A percentile compares a stretch with the other conserved stretches of the same genome.
Evolutionary conservation across 2,888 invertebrate species (phyloP).

Genomic region (Drosophila melanosoma): DNA sequence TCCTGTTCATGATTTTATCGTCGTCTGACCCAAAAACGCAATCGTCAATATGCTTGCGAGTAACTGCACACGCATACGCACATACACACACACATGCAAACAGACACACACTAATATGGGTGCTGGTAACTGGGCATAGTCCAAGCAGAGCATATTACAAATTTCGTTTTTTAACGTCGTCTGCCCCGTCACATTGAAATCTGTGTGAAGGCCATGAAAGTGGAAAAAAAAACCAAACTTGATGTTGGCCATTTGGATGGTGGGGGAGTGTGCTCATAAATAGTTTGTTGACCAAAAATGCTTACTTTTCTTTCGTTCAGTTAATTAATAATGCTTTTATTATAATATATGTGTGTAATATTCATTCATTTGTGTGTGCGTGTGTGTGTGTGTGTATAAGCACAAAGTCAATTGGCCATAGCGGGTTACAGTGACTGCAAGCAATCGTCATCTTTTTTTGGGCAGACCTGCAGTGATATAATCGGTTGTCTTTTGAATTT

Average conservation of each 20-base stretch:
- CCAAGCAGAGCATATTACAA: constrained; percentile 70
- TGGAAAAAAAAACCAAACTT: constrained; percentile 59
- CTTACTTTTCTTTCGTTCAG: constrained; percentile 26
- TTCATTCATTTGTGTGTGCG: background rate
- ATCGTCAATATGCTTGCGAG: constrained; percentile 33
- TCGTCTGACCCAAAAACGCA: constrained; percentile 50
- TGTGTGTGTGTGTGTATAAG: background rate
- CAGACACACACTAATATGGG: background rate
- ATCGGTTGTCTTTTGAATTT: constrained; percentile 19
- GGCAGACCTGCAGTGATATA: constrained; percentile 32
- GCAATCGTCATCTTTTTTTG: constrained; percentile 24
- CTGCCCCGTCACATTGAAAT: constrained; percentile 58
- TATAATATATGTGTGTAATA: background rate
- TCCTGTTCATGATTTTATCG: background rate
- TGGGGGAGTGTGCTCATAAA: constrained; percentile 57
- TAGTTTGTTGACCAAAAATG: constrained; percentile 77
- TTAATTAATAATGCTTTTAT: constrained; percentile 24
- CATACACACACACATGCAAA: background rate
- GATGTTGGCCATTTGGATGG: constrained; percentile 29
- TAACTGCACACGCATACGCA: constrained; percentile 21
- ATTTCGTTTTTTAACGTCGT: constrained; percentile 58
- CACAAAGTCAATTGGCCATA: constrained; percentile 28
- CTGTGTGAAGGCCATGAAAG: constrained; percentile 80
- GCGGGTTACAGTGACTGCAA: constrained; percentile 33
- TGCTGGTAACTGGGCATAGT: constrained; percentile 59